Base-by-base conservation (phyloP, 2,113 vertebrate genomes). In the Coreoperca whiteheadi region DNA sequence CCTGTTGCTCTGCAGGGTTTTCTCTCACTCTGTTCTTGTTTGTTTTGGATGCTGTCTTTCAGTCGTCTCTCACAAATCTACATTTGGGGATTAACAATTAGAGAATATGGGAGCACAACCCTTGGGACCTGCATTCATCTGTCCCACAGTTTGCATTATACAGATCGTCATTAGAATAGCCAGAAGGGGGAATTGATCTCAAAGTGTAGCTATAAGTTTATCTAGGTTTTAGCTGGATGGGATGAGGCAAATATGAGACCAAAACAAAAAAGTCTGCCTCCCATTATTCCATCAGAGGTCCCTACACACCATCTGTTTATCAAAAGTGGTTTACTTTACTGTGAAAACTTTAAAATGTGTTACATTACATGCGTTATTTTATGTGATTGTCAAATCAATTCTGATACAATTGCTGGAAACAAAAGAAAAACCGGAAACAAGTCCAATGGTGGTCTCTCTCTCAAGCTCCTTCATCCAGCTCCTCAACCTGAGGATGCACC, bases 1-100 rank as follows among this genome's bases (percentile, higher is more conserved):
- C 89, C 84, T 86, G 86, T 21, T 79, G 39, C 61, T 85, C 71
- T 61, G 21, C 65, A 69, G 66, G 77, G 61, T 63, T 81, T 68
- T 76, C 56, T 60, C 64, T 56, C 79, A 54, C 34, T 71, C 46
- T 41, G 39, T n/a, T 41, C 15, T 28, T 76, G 74, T 66, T 81
- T 77, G 41, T 74, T 78, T 83, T 72, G 64, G 66, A 76, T 63
- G n/a, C 46, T n/a, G 28, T 79, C 71, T 72, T 56, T 69, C 30
- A 84, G 39, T 16, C 0, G 2, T 65, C 59, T 10, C 6, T 32
- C 53, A 43, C 16, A 63, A 54, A 15, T 65, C 46, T 20, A 51
- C 34, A 60, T 67, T 73, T 28, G 28, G 48, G 37, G 76, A 90
- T 87, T 64, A 59, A 72, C 16, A 46, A 48, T 79, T 53, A 30